phyloP scores from a whole-genome alignment of 2,888 invertebrate genomes.

The Cremastobaeus sp. region DNA sequence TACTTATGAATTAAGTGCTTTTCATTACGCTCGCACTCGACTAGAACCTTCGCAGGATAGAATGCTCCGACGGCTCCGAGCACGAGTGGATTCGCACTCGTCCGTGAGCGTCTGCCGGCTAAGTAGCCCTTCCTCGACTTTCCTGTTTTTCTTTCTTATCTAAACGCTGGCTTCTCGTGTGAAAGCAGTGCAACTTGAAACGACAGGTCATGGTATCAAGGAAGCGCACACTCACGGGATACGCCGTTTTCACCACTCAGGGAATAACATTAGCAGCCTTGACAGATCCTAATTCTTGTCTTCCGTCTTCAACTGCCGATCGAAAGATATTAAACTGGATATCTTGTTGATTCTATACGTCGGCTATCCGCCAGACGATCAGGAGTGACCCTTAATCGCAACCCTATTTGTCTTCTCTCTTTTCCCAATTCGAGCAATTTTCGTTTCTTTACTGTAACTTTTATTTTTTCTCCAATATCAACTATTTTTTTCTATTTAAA shows the following conservation, averaged over 20 bases:
- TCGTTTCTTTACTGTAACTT: no score
- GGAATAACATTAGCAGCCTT: slow-evolving; percentile 32
- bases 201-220: slow-evolving; percentile 53
- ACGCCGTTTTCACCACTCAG: slow-evolving; percentile 31
- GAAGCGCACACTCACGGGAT: slow-evolving; percentile 49
- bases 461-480: no score
- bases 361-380: background rate
- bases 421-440: no score
- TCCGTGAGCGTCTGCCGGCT: background rate
- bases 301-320: slow-evolving; percentile 27
- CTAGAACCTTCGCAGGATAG: no score
- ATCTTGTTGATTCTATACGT: no score
- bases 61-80: no score
- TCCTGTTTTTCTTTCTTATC: slow-evolving; percentile 57
- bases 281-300: slow-evolving; percentile 46
- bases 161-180: slow-evolving; percentile 40
- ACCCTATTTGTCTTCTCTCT: slow-evolving; percentile 29
- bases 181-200: slow-evolving; percentile 41
- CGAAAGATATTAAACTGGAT: slow-evolving; percentile 53
- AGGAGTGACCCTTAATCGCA: slow-evolving; percentile 26
- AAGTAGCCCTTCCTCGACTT: slow-evolving; percentile 8
- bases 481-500: no score
- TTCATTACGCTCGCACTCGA: slow-evolving; percentile 38
- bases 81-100: background rate
- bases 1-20: slow-evolving; percentile 42